Conservation (phyloP, 30 jellyfish, hydroid and myxozoan species). For the Aurelia sp. region DNA sequence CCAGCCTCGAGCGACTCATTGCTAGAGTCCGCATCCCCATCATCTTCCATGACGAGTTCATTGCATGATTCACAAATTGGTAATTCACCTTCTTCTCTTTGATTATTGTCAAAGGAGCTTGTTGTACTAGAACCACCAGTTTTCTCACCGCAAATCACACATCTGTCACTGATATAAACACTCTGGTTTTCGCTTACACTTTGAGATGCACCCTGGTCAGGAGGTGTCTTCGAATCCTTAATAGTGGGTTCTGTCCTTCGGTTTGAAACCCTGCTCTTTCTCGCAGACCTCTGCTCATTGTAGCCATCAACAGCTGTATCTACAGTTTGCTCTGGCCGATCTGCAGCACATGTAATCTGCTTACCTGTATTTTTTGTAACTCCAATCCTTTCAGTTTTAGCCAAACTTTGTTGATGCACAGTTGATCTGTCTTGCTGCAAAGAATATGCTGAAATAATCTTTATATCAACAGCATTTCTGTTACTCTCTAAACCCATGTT, state of each 20-base stretch:
- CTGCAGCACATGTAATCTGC: too few relatives aligned
- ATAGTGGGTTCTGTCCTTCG: not conserved
- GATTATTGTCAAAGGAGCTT: not conserved
- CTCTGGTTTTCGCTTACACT: not conserved
- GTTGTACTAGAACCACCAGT: not conserved
- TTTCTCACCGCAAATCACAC: not conserved
- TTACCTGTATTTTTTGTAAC: not conserved
- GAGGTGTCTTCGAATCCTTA: not conserved
- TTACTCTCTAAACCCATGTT: too few relatives aligned
- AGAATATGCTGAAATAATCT: slow-evolving; percentile 38
- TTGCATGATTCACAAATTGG: slow-evolving; percentile 1
- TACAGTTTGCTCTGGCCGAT: not conserved
- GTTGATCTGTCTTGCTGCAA: slow-evolving; percentile 7
- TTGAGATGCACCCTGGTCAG: not conserved
- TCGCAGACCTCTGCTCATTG: not conserved
- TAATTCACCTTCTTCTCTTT: not conserved
- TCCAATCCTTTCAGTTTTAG: too few relatives aligned
- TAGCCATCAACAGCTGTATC: not conserved
- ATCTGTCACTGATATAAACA: not conserved
- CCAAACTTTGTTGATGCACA: too few relatives aligned
- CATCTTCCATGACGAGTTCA: not conserved
- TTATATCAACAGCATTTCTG: slow-evolving; percentile 7
- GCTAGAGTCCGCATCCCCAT: not conserved
- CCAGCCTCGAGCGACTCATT: too few relatives aligned
- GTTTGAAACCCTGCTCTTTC: not conserved